These are phyloP conservation scores for Amazona vittata DNA, from an alignment of 2,113 vertebrate species.

Conservation along the genomic window DNA sequence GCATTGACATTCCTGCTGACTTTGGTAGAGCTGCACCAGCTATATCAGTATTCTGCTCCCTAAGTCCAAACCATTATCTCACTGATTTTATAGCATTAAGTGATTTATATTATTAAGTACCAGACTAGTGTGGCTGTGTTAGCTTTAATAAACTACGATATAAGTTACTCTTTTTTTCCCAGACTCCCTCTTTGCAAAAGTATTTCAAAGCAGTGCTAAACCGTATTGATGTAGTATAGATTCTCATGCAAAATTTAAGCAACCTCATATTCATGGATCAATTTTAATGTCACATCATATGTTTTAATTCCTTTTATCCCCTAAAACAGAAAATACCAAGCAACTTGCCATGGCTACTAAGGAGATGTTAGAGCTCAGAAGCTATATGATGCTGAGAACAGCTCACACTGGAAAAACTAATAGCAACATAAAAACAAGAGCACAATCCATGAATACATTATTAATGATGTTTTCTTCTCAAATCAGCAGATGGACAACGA, in stretches of 20 bases:
- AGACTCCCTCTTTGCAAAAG: neutral
- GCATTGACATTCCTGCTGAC: neutral
- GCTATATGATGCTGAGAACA: neutral
- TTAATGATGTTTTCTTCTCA: conserved; percentile 46
- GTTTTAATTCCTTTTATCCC: neutral
- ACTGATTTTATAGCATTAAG: neutral
- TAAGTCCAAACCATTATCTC: neutral
- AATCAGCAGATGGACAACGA: conserved; percentile 32
- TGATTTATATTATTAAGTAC: neutral
- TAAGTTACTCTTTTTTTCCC: neutral
- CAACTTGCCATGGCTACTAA: neutral
- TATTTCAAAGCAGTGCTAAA: neutral
- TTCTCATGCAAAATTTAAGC: neutral
- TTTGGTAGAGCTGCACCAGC: neutral
- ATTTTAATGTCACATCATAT: neutral
- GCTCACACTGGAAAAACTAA: neutral
- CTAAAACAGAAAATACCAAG: neutral
- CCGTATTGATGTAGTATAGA: neutral
- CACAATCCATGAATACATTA: conserved; percentile 30
- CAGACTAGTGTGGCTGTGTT: neutral
- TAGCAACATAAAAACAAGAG: neutral
- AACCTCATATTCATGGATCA: neutral
- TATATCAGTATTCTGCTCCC: neutral
- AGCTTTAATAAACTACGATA: neutral
- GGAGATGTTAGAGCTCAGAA: neutral